Evolutionary conservation across 1,140 invertebrate species (phyloP).

Genomic region (Branchinecta lynchi): DNA sequence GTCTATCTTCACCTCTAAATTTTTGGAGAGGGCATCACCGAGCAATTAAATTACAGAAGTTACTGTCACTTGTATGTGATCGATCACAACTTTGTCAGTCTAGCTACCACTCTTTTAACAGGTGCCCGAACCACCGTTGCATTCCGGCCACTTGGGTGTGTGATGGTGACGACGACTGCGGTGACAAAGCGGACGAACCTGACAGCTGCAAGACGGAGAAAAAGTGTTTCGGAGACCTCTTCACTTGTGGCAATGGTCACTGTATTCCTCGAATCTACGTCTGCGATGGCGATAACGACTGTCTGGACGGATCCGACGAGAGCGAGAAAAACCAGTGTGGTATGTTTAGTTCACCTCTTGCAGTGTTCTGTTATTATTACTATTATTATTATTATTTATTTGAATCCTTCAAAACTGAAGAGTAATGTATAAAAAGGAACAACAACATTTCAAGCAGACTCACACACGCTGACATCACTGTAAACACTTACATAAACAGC

Average conservation of each 20-base stretch:
- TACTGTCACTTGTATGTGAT: too few relatives aligned
- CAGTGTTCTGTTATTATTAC: neutral
- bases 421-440: too few relatives aligned
- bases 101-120: neutral
- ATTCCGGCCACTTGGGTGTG: constrained; percentile 79
- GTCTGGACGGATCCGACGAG: constrained; percentile 80
- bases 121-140: constrained; percentile 30
- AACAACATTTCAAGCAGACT: too few relatives aligned
- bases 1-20: too few relatives aligned
- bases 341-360: constrained; percentile 35
- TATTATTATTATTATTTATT: too few relatives aligned
- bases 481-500: too few relatives aligned
- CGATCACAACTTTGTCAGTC: too few relatives aligned
- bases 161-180: constrained; percentile 77
- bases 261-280: constrained; percentile 92
- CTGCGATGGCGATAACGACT: constrained; percentile 94
- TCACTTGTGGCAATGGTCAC: constrained; percentile 91
- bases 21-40: too few relatives aligned
- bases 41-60: too few relatives aligned
- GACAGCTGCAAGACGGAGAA: constrained; percentile 75
- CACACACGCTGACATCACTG: too few relatives aligned
- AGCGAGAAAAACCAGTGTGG: constrained; percentile 77
- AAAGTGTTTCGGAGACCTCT: constrained; percentile 85
- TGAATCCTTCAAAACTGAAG: too few relatives aligned
- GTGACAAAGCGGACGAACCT: constrained; percentile 56